A percentile compares a stretch with the other conserved stretches of the same genome.
Evolutionary conservation across 2,797 vertebrate genomes (phyloP).

Genomic region (Poeciliopsis paucimaculata): DNA sequence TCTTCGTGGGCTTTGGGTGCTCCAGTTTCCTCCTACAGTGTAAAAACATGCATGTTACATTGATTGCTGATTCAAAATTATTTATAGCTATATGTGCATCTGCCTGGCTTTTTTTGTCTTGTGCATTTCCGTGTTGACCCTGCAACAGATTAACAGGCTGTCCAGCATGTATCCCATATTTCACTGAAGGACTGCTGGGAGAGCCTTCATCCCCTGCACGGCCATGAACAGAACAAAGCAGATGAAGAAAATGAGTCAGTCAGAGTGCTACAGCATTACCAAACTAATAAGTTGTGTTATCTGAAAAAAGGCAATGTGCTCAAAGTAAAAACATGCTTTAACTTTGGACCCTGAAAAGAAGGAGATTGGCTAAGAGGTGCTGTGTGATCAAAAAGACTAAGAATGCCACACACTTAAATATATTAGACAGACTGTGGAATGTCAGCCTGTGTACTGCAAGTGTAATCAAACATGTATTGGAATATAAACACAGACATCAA

Average conservation of each 20-base stretch:
- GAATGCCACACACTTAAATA: no score
- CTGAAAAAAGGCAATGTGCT: background rate
- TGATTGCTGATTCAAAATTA: background rate
- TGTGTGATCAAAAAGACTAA: background rate
- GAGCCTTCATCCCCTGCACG: background rate
- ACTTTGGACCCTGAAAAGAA: background rate
- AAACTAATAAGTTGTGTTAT: background rate
- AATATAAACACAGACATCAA: no score
- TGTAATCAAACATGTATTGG: no score
- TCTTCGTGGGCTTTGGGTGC: background rate
- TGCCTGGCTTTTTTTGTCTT: background rate
- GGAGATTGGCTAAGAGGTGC: background rate
- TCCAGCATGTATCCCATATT: background rate
- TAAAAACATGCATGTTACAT: background rate
- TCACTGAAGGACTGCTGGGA: background rate
- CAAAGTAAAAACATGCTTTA: background rate
- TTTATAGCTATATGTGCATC: background rate
- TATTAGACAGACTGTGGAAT: no score
- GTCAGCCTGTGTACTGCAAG: no score
- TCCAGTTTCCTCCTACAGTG: background rate
- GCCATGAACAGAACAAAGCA: background rate
- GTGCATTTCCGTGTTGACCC: background rate
- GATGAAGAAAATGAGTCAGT: background rate
- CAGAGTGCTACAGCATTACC: background rate
- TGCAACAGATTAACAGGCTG: background rate